These are phyloP conservation scores for Grus americana DNA, from an alignment of 2,113 vertebrate genomes.

Conservation along the genomic window DNA sequence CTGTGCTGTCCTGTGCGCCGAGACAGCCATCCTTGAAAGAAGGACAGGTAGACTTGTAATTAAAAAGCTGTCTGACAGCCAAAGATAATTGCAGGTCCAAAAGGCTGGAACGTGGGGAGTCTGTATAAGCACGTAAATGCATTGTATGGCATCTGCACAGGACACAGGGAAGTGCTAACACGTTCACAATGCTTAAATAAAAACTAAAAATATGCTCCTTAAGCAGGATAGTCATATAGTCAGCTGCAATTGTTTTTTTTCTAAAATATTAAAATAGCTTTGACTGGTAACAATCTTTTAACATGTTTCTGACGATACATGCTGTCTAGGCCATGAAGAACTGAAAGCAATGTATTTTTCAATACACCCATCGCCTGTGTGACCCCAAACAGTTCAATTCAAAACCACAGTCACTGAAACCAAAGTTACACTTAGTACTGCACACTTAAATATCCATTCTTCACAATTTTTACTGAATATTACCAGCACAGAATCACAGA, in stretches of 20 bases:
- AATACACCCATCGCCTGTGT: background rate
- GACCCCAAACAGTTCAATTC: background rate
- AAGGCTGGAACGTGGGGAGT: accelerated
- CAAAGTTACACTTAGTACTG: background rate
- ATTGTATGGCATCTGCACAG: background rate
- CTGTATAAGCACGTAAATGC: background rate
- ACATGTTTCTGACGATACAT: background rate
- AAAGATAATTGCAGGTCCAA: background rate
- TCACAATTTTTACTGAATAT: background rate
- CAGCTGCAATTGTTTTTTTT: background rate
- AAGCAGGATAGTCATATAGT: background rate
- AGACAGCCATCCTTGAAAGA: background rate
- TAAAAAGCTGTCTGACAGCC: background rate
- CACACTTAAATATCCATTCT: background rate
- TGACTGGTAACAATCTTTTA: background rate
- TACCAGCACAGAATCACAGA: background rate
- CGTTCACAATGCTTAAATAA: background rate
- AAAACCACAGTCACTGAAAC: background rate
- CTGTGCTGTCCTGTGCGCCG: background rate
- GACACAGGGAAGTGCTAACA: too few relatives aligned
- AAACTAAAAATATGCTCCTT: background rate
- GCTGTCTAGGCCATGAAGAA: background rate
- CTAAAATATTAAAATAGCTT: background rate
- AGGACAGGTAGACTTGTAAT: background rate
- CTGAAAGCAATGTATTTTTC: background rate